Conservation (phyloP, 2,888 invertebrate species). For the Erebia epiphron region DNA sequence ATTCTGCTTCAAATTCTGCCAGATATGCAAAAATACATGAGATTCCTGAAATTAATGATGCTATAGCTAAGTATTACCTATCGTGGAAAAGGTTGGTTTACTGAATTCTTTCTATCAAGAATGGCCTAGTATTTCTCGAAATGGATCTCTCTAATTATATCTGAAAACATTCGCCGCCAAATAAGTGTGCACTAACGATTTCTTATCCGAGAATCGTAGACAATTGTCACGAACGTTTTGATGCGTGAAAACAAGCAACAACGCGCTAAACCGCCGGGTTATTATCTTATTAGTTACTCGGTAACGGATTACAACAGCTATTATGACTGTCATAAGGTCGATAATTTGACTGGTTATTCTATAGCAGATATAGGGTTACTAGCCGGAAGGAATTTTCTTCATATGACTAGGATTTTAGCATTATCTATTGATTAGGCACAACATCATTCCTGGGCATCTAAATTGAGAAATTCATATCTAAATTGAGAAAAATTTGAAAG, state of each 20-base stretch:
- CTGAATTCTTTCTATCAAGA: not conserved
- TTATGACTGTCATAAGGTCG: conserved; percentile 4
- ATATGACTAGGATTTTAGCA: not conserved
- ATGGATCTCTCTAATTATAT: conserved; percentile 19
- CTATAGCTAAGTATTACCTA: not conserved
- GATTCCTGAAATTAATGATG: not conserved
- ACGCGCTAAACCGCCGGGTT: conserved; percentile 33
- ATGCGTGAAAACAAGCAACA: conserved; percentile 36
- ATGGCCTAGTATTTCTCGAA: conserved; percentile 2
- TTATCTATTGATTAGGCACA: too few relatives aligned
- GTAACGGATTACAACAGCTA: conserved; percentile 12
- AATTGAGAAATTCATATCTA: too few relatives aligned
- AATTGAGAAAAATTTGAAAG: too few relatives aligned
- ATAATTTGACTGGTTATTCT: not conserved
- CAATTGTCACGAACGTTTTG: conserved; percentile 27
- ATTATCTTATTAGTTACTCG: conserved; percentile 28
- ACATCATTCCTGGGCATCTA: too few relatives aligned
- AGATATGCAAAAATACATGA: too few relatives aligned
- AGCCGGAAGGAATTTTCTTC: not conserved
- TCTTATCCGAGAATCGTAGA: conserved; percentile 20
- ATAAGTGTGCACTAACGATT: conserved; percentile 13
- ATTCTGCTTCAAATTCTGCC: too few relatives aligned
- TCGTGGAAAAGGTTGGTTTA: not conserved
- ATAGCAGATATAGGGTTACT: conserved; percentile 13
- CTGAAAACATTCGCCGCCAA: conserved; percentile 11